Conservation (phyloP, 1,140 invertebrate genomes). For the Sminthurinus signatus region DNA sequence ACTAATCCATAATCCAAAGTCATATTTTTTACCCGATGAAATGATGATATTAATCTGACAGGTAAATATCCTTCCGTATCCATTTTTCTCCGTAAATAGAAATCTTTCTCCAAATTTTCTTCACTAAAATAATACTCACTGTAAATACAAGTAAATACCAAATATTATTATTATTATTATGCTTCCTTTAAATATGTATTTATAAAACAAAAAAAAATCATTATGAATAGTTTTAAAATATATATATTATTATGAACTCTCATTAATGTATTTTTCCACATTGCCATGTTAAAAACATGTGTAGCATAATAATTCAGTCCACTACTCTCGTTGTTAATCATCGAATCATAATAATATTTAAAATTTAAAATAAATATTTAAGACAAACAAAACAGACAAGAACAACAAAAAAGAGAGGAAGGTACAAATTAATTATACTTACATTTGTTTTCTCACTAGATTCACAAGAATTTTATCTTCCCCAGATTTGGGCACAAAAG, state of each 20-base stretch:
- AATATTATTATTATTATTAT: too few species aligned
- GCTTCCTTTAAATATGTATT: too few species aligned
- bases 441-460: conserved; percentile 27
- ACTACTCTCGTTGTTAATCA: too few species aligned
- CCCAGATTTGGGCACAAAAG: too few species aligned
- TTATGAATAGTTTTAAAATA: too few species aligned
- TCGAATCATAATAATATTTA: too few species aligned
- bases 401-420: too few species aligned
- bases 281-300: background rate
- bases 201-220: too few species aligned
- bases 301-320: background rate
- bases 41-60: conserved; percentile 87
- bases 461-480: conserved; percentile 13
- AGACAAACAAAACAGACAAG: background rate
- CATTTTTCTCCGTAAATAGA: conserved; percentile 96
- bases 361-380: too few species aligned
- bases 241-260: background rate
- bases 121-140: conserved; percentile 96
- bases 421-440: background rate
- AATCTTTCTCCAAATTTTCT: conserved; percentile 91
- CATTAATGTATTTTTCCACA: background rate
- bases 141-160: conserved; percentile 15
- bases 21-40: conserved; percentile 83
- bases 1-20: conserved; percentile 78
- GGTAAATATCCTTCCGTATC: conserved; percentile 86